phyloP scores from a whole-genome alignment of 2,797 vertebrate species.

The Takifugu rubripes region DNA sequence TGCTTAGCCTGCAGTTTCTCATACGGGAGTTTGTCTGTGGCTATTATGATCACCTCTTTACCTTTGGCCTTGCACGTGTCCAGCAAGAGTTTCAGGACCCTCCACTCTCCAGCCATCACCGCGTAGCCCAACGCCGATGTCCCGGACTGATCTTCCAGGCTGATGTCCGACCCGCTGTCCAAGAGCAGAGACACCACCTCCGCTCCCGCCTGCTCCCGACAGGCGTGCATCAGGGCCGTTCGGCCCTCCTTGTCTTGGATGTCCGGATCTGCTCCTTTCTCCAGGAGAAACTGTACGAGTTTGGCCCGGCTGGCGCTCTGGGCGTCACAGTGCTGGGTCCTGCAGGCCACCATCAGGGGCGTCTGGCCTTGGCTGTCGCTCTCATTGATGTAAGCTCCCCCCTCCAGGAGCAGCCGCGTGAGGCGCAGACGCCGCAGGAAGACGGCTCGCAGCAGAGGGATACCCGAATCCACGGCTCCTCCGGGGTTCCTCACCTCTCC shows the following conservation, averaged over 20 bases:
- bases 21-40: slow-evolving; percentile 72
- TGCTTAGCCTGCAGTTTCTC: slow-evolving; percentile 79
- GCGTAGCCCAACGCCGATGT: slow-evolving; percentile 86
- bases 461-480: slow-evolving; percentile 74
- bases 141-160: slow-evolving; percentile 83
- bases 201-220: slow-evolving; percentile 77
- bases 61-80: slow-evolving; percentile 85
- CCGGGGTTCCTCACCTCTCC: slow-evolving; percentile 60
- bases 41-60: slow-evolving; percentile 93
- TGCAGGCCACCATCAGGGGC: slow-evolving; percentile 88
- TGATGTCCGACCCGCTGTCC: slow-evolving; percentile 79
- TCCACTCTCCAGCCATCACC: slow-evolving; percentile 80
- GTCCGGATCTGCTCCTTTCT: slow-evolving; percentile 89
- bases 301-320: slow-evolving; percentile 85
- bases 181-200: slow-evolving; percentile 85
- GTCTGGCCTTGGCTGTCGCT: slow-evolving; percentile 89
- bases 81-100: slow-evolving; percentile 81
- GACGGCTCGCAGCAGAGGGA: slow-evolving; percentile 87
- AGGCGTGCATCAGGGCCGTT: slow-evolving; percentile 90
- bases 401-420: slow-evolving; percentile 87
- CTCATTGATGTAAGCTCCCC: slow-evolving; percentile 90
- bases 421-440: slow-evolving; percentile 88
- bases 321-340: slow-evolving; percentile 78
- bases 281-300: slow-evolving; percentile 89
- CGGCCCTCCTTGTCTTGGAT: slow-evolving; percentile 91